Percentiles rank a stretch among this genome's conserved stretches.
phyloP scores from a whole-genome alignment of 2,888 invertebrate species.

The Cyclophora punctaria region DNA sequence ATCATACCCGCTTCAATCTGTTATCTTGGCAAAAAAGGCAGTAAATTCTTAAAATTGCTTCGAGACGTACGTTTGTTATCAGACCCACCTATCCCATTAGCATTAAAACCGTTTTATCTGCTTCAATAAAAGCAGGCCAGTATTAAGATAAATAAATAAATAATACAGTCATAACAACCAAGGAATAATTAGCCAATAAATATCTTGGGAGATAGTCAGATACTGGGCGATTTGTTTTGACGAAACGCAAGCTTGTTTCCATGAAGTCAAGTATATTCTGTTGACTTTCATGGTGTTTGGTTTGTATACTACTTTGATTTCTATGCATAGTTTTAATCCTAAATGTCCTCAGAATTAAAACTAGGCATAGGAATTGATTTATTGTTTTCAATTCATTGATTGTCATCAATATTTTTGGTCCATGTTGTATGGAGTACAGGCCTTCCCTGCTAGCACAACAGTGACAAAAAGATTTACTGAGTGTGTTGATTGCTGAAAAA shows the following conservation, averaged over 20 bases:
- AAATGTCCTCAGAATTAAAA: background rate
- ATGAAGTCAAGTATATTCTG: background rate
- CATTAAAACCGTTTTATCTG: conserved; percentile 45
- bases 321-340: background rate
- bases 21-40: conserved; percentile 10
- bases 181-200: conserved; percentile 47
- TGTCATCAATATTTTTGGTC: too few species aligned
- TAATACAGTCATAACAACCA: conserved; percentile 38
- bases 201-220: conserved; percentile 46
- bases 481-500: too few species aligned
- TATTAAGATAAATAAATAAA: conserved; percentile 48
- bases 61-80: conserved; percentile 24
- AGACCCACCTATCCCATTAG: conserved; percentile 38
- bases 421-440: too few species aligned
- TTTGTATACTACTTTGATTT: background rate
- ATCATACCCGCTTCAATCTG: background rate
- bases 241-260: background rate
- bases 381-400: too few species aligned
- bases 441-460: too few species aligned
- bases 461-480: too few species aligned
- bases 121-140: conserved; percentile 35
- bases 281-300: background rate
- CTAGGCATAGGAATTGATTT: too few species aligned
- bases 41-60: conserved; percentile 22
- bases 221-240: conserved; percentile 19